Percentiles rank a stretch among this genome's conserved stretches.
phyloP scores from a whole-genome alignment of 2,113 vertebrate species.

The Lethenteron reissneri region DNA sequence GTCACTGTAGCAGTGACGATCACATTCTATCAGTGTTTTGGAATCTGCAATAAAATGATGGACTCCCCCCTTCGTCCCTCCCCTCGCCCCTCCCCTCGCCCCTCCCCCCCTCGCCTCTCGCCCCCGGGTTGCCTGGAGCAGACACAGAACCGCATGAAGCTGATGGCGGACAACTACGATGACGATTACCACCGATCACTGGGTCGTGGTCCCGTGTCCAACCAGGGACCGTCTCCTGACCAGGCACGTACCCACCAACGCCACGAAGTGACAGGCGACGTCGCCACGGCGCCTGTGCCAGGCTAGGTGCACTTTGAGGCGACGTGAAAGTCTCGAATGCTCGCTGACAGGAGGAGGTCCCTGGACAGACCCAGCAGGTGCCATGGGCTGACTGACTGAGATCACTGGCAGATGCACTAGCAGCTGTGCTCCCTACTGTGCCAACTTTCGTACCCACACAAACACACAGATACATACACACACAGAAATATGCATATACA shows the following conservation, averaged over 20 bases:
- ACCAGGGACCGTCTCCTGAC: constrained; percentile 62
- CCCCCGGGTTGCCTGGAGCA: constrained; percentile 19
- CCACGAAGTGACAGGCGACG: background rate
- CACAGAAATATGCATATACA: too few relatives aligned
- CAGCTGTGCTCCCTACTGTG: constrained; percentile 8
- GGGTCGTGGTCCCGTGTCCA: constrained; percentile 49
- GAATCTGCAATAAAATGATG: background rate
- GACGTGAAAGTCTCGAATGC: background rate
- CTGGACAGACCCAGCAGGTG: constrained; percentile 15
- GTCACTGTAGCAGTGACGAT: background rate
- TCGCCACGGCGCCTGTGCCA: constrained; percentile 6
- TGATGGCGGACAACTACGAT: constrained; percentile 84
- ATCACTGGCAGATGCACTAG: constrained; percentile 22
- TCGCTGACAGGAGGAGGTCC: background rate
- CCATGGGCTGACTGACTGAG: constrained; percentile 19
- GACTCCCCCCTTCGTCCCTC: background rate
- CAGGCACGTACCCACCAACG: constrained; percentile 34
- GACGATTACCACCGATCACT: constrained; percentile 71
- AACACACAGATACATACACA: too few relatives aligned
- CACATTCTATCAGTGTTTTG: background rate
- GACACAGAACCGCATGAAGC: constrained; percentile 96
- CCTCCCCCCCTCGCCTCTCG: background rate
- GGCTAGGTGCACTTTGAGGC: constrained; percentile 11
- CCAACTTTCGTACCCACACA: too few relatives aligned
- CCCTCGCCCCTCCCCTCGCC: background rate